Conservation (phyloP, 2,888 invertebrate species). For the Silvanus unidentatus region DNA sequence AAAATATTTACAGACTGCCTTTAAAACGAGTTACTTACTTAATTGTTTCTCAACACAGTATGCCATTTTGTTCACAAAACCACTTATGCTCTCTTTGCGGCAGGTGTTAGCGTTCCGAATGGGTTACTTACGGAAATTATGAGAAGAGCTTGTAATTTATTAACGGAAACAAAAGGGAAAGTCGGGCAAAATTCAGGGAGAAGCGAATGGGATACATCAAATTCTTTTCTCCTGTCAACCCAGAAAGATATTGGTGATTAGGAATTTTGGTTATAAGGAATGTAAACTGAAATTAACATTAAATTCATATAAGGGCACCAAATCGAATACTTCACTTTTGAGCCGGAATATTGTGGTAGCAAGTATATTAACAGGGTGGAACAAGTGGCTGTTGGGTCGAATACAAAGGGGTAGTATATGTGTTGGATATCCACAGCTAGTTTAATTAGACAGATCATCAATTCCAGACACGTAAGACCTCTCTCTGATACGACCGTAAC, state of each 20-base stretch:
- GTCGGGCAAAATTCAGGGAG: background rate
- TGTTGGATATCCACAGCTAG: slow-evolving; percentile 18
- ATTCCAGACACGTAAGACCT: slow-evolving; percentile 28
- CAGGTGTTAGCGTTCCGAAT: slow-evolving; percentile 16
- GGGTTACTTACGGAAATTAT: slow-evolving; percentile 14
- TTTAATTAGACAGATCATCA: slow-evolving; percentile 32
- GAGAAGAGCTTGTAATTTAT: slow-evolving; percentile 16
- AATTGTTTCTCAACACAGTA: slow-evolving; percentile 18
- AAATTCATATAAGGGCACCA: no score
- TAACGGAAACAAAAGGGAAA: slow-evolving; percentile 8
- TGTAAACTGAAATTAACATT: no score
- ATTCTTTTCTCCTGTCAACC: no score
- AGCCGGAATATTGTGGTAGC: slow-evolving; percentile 16
- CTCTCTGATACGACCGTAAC: slow-evolving; percentile 10
- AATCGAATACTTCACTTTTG: slow-evolving; percentile 9
- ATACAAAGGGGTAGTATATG: slow-evolving; percentile 19
- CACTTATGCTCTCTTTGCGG: slow-evolving; percentile 14
- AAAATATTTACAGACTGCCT: slow-evolving; percentile 14
- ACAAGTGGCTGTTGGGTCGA: slow-evolving; percentile 17
- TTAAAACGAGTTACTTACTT: slow-evolving; percentile 15
- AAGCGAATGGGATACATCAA: no score
- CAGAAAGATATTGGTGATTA: no score
- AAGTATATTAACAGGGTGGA: slow-evolving; percentile 22
- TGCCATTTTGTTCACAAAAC: slow-evolving; percentile 18
- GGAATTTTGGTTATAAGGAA: no score